These are phyloP conservation scores for Liolophura sinensis DNA, from an alignment of 1,140 invertebrate species.

Conservation along the genomic window DNA sequence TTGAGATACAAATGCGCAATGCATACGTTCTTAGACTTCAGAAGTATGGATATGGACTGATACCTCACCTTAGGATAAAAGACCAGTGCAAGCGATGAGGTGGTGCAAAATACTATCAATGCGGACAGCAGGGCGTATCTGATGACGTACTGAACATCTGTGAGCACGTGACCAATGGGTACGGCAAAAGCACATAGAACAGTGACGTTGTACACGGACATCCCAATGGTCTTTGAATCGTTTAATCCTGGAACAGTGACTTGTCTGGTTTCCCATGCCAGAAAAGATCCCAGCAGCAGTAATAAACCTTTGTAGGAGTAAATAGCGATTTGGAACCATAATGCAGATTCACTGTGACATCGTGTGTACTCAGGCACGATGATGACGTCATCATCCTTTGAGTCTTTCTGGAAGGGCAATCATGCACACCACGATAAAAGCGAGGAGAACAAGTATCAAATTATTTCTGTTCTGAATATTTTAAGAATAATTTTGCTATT, in stretches of 20 bases:
- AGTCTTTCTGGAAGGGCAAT: too few species aligned
- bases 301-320: conserved; percentile 31
- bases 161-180: conserved; percentile 82
- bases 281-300: conserved; percentile 33
- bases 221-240: conserved; percentile 56
- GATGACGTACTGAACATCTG: conserved; percentile 21
- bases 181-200: conserved; percentile 95
- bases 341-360: too few species aligned
- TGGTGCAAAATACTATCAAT: conserved; percentile 26
- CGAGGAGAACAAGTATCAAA: too few species aligned
- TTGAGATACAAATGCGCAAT: too few species aligned
- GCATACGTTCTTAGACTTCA: too few species aligned
- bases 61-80: conserved; percentile 35
- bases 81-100: conserved; percentile 24
- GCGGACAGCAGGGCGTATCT: conserved; percentile 21
- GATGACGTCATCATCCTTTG: too few species aligned
- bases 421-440: too few species aligned
- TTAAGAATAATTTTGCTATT: too few species aligned
- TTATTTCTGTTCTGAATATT: too few species aligned
- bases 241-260: conserved; percentile 26
- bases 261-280: conserved; percentile 35
- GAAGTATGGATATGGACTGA: too few species aligned
- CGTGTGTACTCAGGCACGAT: too few species aligned
- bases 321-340: conserved; percentile 7
- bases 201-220: conserved; percentile 96